Base-by-base conservation (phyloP, 2,888 invertebrate genomes). In the Monopis laevigella region DNA sequence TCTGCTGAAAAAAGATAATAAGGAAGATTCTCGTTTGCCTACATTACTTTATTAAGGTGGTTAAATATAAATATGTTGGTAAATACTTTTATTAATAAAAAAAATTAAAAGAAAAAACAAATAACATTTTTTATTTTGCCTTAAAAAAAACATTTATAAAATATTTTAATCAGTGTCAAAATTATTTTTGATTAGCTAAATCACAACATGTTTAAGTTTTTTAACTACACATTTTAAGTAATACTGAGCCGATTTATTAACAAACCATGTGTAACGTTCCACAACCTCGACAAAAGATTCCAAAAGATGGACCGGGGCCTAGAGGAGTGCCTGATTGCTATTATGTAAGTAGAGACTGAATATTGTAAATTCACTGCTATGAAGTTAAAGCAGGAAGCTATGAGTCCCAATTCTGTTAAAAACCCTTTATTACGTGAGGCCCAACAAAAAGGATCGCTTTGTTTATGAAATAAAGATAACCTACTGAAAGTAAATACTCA, bases 251-350 rank as follows among this genome's bases (percentile, higher is more conserved):
- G 24, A 21, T 21, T 21, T 21, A 21, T 16, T 8, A 14, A 24
- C 13, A 18, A 8, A 40, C 16, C 17, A 40, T 40, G 40, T 28
- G 29, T 10, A 13, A 40, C 2, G 17, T 4, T 18, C 28, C 40
- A 21, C 45, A 35, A 4, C 50, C 47, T 2, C 46, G 58, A 2
- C 58, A 58, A 38, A 62, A 55, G 32, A 50, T 62, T 17, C 74
- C 77, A 0, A 70, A 70, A 47, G 77, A 78, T 40, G 77, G 77
- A 0, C 51, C 51, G 0, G 78, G 78, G 0, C 77, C 77, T 0
- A 56, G 71, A 12, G 77, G 77, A 0, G 59, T 45, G 0, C 69
- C 65, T 0, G 77, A 77, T 12, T 68, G 67, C 43, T 77, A 77
- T 30, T 74, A 78, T 48, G 78, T 73, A 47, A 58, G 69, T 56